These are phyloP conservation scores for Lasioglossum leucozonium DNA, from an alignment of 2,888 invertebrate species.

Conservation along the genomic window DNA sequence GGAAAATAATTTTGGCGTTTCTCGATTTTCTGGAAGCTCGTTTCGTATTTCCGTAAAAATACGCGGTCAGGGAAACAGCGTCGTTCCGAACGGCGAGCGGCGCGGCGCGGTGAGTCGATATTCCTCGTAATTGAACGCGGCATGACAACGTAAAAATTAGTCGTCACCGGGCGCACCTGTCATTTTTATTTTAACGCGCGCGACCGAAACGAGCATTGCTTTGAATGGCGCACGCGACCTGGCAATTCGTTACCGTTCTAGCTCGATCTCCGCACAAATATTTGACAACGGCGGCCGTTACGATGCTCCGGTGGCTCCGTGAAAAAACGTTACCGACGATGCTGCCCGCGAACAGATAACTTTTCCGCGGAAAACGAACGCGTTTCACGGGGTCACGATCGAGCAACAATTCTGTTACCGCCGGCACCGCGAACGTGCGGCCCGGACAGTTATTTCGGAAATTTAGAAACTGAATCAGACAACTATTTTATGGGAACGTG, in stretches of 20 bases:
- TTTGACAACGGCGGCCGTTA: constrained; percentile 16
- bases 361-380: constrained; percentile 1
- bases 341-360: background rate
- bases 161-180: background rate
- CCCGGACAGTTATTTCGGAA: background rate
- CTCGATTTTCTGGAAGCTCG: background rate
- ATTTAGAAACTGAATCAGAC: background rate
- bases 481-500: background rate
- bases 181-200: constrained; percentile 19
- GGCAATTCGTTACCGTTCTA: constrained; percentile 20
- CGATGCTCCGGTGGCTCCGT: background rate
- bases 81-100: constrained; percentile 11
- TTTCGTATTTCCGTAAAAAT: background rate
- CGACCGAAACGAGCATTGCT: constrained; percentile 6
- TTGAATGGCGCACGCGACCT: background rate
- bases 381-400: background rate
- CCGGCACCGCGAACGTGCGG: too few species aligned
- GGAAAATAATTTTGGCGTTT: constrained; percentile 9
- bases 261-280: constrained; percentile 13
- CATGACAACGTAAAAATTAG: constrained; percentile 25
- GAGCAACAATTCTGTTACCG: background rate
- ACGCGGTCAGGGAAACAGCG: background rate
- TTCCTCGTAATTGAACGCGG: constrained; percentile 24
- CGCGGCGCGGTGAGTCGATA: background rate
- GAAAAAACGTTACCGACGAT: constrained; percentile 10